Evolutionary conservation across 2,888 invertebrate species (phyloP), one percentile per base, ranked within the genome.

Genomic region (Taenaris catops): DNA sequence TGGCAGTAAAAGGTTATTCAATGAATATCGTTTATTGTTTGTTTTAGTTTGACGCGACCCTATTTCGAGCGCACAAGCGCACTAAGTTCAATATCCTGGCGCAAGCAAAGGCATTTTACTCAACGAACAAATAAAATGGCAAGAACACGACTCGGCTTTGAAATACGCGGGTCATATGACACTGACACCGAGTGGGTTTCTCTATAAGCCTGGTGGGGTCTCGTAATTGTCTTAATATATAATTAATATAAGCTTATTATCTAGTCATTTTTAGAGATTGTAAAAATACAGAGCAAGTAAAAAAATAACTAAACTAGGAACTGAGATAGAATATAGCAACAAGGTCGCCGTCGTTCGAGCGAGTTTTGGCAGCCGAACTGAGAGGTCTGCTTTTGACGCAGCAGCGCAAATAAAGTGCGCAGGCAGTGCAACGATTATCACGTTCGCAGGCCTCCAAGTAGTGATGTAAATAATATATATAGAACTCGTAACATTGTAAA

Each of bases 361-460:
- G 64, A 63, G 45, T 40, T 47, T 42, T 43, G 41, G 45, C 42
- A 36, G 14, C 40, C 33, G 42, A 44, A 33, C 39, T 8, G 18
- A 12, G 12, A 24, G n/a, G 40, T 40, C 23, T 73, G 76, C 76
- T 78, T 74, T 80, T 80, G 83, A 79, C 78, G 76, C 76, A 81
- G 68, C 78, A 72, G 75, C 84, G 78, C 81, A 71, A 74, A 64
- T 63, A 61, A 63, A 75, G 69, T 80, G 83, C 83, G 83, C 80
- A 80, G 80, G 79, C 79, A 81, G 76, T 81, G 80, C 79, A 81
- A 75, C 79, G 81, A 81, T 75, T 75, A 71, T 63, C 56, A 63
- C 72, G 74, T 78, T 78, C 57, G 79, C 69, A 81, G 78, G 75
- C 79, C 76, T 49, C 60, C 53, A 63, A 61, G 64, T 65, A 73